Base-by-base conservation (phyloP, 2,888 invertebrate species). In the Nysson spinosus region DNA sequence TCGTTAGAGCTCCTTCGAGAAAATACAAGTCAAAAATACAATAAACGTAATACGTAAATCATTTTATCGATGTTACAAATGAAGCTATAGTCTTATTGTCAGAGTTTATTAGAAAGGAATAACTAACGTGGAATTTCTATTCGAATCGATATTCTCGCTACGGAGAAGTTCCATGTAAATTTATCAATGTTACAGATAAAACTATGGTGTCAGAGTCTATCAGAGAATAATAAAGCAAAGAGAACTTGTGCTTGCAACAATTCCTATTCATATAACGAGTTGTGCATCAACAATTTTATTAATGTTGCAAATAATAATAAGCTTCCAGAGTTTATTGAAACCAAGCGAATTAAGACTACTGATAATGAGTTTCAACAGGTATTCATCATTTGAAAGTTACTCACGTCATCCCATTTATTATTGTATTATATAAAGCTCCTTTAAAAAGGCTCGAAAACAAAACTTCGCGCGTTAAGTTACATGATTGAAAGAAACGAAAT, bases 101-200 rank as follows among this genome's bases (percentile, higher is more conserved):
- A 55, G 34, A 60, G 60, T 60, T 46, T 60, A 60, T 60, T 26
- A n/a, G n/a, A n/a, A n/a, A n/a, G n/a, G n/a, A n/a, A n/a, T n/a
- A n/a, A n/a, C n/a, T n/a, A n/a, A n/a, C n/a, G n/a, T n/a, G n/a
- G n/a, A n/a, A n/a, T n/a, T n/a, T n/a, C n/a, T n/a, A n/a, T n/a
- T n/a, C n/a, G n/a, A n/a, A n/a, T n/a, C 6, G 24, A 24, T 5
- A 24, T 6, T 5, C 24, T 4, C 24, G 6, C 24, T 4, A 6
- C 24, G 4, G 24, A 4, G 24, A 24, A 24, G 24, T 24, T 24
- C 6, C n/a, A n/a, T n/a, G n/a, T n/a, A n/a, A n/a, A 24, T 28
- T 28, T 28, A 28, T 28, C 28, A 28, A 28, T 28, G 28, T 28
- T 28, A 9, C 5, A 28, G 9, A 28, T 4, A n/a, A 28, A 6